Base-by-base conservation (phyloP, 2,797 vertebrate species). In the Avahi laniger region DNA sequence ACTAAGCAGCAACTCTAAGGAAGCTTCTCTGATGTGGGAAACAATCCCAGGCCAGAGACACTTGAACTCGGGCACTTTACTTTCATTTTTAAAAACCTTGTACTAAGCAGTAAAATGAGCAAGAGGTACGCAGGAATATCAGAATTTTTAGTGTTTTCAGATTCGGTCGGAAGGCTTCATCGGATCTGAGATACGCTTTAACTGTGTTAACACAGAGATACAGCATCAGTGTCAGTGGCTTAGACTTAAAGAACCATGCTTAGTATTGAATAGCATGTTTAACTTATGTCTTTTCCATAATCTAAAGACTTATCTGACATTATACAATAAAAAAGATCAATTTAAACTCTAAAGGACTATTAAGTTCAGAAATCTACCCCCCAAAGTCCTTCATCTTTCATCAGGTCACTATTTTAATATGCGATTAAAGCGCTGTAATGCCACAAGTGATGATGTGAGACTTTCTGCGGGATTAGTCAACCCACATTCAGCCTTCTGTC, bases 241-340 rank as follows among this genome's bases (percentile, higher is more conserved):
- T 98, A 98, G 52, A 93, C 89, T 96, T 98, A 97, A 84, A 96
- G 38, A 96, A 38, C 46, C 93, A 41, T 92, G 90, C 95, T 96
- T 92, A 70, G 63, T 91, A 86, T 93, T 93, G 91, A 98, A 98
- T 12, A 48, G 33, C 90, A 82, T 97, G 92, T 98, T 98, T 98
- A 98, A 98, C 95, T 98, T 98, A 72, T 3, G 91, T 91, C 95
- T 98, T 97, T 91, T 50, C 81, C 73, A 87, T 98, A 98, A 98
- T 98, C 98, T 97, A 91, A 86, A 97, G 97, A 98, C 96, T 98
- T 98, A 98, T 91, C 65, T 98, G 84, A 97, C 97, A 95, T 95
- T 96, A 89, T 54, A 94, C 84, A 84, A 95, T 96, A 96, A 97
- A 92, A 95, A 97, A 98, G 96, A 97, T 98, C 98, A 98, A 97